phyloP scores from a whole-genome alignment of 1,140 invertebrate species.

The Drosophila nigrodunni region DNA sequence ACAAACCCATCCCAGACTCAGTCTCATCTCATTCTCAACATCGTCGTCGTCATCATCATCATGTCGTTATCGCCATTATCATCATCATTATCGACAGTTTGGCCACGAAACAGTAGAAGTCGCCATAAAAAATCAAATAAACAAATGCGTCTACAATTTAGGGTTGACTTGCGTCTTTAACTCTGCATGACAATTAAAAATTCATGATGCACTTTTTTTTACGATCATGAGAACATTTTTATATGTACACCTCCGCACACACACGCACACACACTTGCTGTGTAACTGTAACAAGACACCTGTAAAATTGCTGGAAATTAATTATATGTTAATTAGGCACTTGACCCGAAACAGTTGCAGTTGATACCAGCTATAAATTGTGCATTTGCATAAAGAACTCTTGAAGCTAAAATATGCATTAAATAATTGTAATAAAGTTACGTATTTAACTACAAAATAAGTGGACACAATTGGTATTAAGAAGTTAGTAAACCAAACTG shows the following conservation, averaged over 20 bases:
- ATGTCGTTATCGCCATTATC: constrained; percentile 5
- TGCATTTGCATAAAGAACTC: too few relatives aligned
- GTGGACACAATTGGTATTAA: too few relatives aligned
- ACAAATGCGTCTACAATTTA: constrained; percentile 49
- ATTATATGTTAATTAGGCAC: neutral
- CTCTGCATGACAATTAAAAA: constrained; percentile 66
- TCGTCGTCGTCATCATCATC: constrained; percentile 10
- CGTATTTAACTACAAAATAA: too few relatives aligned
- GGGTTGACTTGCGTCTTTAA: constrained; percentile 11
- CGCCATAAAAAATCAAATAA: constrained; percentile 62
- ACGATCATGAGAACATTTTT: constrained; percentile 64
- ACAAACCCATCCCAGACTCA: constrained; percentile 52
- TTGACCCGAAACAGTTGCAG: neutral
- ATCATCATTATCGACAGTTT: constrained; percentile 12
- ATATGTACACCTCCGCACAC: constrained; percentile 8
- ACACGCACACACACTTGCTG: constrained; percentile 1
- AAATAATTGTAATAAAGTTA: too few relatives aligned
- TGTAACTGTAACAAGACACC: constrained; percentile 6
- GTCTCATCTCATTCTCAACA: neutral
- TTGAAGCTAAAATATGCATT: too few relatives aligned
- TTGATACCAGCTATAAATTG: too few relatives aligned
- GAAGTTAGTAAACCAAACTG: too few relatives aligned
- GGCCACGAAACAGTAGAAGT: constrained; percentile 28
- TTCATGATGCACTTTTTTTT: constrained; percentile 53
- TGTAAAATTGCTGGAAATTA: neutral